Conservation (phyloP, 2,888 invertebrate genomes). For the Sympetrum striolatum region DNA sequence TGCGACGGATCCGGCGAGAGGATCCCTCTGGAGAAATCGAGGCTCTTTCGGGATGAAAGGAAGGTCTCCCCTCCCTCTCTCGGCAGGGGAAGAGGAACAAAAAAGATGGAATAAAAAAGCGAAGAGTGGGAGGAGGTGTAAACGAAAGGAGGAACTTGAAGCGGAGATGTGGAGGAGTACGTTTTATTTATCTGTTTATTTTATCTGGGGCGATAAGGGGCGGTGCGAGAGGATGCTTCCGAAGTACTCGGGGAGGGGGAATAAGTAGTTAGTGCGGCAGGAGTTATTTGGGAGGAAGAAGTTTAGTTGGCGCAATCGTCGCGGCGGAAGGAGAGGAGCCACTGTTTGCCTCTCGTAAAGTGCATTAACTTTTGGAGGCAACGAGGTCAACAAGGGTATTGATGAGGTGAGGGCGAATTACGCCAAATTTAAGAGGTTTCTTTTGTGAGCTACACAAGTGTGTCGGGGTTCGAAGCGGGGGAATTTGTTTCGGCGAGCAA, state of each 20-base stretch:
- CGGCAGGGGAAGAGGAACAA: not conserved
- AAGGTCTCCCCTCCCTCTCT: not conserved
- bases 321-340: not conserved
- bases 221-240: not conserved
- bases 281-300: not conserved
- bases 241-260: not conserved
- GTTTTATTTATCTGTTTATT: not conserved
- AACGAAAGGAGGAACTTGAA: not conserved
- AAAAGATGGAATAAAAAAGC: not conserved
- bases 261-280: not conserved
- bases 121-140: not conserved
- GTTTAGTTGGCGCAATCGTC: not conserved
- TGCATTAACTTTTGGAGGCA: conserved; percentile 11
- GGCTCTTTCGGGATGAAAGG: not conserved
- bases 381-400: not conserved
- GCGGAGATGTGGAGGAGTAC: not conserved
- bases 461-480: no score
- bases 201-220: not conserved
- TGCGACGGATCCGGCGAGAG: not conserved
- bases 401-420: not conserved
- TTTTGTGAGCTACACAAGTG: not conserved
- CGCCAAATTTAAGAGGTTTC: not conserved
- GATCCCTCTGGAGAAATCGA: not conserved
- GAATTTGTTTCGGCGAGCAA: no score
- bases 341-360: not conserved